phyloP scores from a whole-genome alignment of 2,113 vertebrate genomes.

The Apteryx mantelli region DNA sequence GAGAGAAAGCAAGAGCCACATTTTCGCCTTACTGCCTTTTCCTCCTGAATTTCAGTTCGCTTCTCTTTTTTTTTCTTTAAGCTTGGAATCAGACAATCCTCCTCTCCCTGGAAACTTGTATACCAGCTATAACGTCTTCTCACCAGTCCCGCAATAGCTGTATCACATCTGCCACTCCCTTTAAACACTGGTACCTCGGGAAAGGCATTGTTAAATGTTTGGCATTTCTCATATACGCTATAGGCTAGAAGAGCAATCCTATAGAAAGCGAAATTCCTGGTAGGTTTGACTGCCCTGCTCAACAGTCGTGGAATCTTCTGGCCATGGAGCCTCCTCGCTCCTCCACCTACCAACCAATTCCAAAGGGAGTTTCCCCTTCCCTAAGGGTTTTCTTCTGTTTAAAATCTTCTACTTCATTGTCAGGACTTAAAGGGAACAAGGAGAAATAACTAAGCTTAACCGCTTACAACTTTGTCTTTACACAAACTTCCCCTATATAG shows the following conservation, averaged over 20 bases:
- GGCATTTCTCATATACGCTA: not conserved
- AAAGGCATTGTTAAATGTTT: not conserved
- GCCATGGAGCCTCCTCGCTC: not conserved
- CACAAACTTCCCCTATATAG: not conserved
- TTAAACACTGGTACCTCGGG: not conserved
- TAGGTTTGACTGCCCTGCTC: not conserved
- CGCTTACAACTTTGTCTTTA: not conserved
- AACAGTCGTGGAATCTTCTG: not conserved
- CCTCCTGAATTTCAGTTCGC: constrained; percentile 18
- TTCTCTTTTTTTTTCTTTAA: not conserved
- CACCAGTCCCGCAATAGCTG: not conserved
- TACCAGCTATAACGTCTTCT: not conserved
- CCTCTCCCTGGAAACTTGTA: not conserved
- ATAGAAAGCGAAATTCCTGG: not conserved
- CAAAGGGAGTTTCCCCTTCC: not conserved
- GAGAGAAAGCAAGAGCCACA: not conserved
- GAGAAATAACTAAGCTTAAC: not conserved
- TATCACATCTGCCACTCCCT: not conserved
- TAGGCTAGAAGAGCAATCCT: not conserved
- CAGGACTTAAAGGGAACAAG: not conserved
- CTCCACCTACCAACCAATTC: constrained; percentile 1
- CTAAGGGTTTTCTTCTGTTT: not conserved
- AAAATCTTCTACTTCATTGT: constrained; percentile 21
- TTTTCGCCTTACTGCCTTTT: not conserved
- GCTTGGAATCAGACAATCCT: not conserved